Percentiles rank a stretch among this genome's conserved stretches.
phyloP scores from a whole-genome alignment of 2,113 vertebrate species.

The Dendrocopos noguchii region DNA sequence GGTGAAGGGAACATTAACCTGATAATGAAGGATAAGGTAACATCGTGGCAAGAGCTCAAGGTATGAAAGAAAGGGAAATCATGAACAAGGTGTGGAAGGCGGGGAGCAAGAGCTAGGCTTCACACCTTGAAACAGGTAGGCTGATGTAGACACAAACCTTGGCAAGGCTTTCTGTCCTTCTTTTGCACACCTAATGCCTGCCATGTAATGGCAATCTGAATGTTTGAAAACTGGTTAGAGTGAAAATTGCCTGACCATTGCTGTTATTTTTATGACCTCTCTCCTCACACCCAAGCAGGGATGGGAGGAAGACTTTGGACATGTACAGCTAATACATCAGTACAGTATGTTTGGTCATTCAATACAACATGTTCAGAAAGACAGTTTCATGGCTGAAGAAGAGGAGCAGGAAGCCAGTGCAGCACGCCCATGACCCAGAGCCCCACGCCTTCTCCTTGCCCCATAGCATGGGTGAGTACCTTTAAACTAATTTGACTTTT shows the following conservation, averaged over 20 bases:
- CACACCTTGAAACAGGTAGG: not conserved
- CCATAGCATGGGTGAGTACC: not conserved
- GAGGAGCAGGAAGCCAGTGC: not conserved
- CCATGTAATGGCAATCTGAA: not conserved
- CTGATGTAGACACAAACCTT: not conserved
- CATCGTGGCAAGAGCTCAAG: not conserved
- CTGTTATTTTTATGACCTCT: not conserved
- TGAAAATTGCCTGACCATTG: not conserved
- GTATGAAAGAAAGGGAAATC: not conserved
- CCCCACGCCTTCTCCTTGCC: not conserved
- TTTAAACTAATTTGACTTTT: not conserved
- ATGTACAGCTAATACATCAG: not conserved
- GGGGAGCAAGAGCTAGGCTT: not conserved
- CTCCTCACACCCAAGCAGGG: not conserved
- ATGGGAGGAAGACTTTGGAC: not conserved
- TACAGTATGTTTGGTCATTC: not conserved
- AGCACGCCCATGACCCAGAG: fast-evolving
- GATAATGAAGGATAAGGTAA: not conserved
- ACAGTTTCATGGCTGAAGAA: not conserved
- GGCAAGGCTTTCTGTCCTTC: conserved; percentile 30
- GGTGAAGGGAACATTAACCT: conserved; percentile 41
- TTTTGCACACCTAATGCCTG: conserved; percentile 27
- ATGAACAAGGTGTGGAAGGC: not conserved
- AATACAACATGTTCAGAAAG: not conserved
- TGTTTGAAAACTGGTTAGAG: conserved; percentile 26